Evolutionary conservation across 2,113 vertebrate genomes (phyloP), one percentile per base, ranked within the genome.

Genomic region (Myiozetetes cayanensis): DNA sequence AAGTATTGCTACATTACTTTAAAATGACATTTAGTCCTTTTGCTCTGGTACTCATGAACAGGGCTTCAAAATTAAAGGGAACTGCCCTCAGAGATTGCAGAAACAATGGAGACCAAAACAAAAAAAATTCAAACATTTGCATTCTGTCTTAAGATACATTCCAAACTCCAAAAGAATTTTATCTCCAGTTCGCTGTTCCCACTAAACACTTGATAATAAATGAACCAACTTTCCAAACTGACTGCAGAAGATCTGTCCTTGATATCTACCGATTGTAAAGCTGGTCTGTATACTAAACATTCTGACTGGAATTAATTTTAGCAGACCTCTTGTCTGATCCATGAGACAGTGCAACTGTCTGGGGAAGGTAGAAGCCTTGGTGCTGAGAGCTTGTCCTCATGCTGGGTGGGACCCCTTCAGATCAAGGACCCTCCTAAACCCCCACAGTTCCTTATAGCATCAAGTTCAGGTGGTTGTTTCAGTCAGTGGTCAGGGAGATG

Each of bases 1-100:
- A 96, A 96, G 85, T 90, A 80, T 67, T 90, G 52, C 88, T 94
- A 84, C 73, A 78, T 94, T 93, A 85, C 79, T 92, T 96, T 56
- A 68, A 91, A 96, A 77, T 91, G 74, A 68, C 90, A 77, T 75
- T 94, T 94, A 76, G 87, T 65, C 78, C 78, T 89, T 95, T 63
- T 72, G 75, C 77, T 85, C 61, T 87, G 67, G 44, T 92, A 77
- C 87, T 87, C 35, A 44, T 59, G 89, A 95, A 66, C 68, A 62
- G 72, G 75, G 24, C 55, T 95, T 35, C 39, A 65, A 53, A 84
- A 52, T 91, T 87, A 77, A 68, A 94, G 75, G 41, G 63, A 94
- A 94, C 72, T 90, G 67, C 44, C 61, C 84, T 70, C 55, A 43
- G 37, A 84, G 55, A 70, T 3, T 67, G 46, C 56, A 89, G 58